phyloP scores from a whole-genome alignment of 2,888 invertebrate genomes.

The Caenorhabditis wallacei region DNA sequence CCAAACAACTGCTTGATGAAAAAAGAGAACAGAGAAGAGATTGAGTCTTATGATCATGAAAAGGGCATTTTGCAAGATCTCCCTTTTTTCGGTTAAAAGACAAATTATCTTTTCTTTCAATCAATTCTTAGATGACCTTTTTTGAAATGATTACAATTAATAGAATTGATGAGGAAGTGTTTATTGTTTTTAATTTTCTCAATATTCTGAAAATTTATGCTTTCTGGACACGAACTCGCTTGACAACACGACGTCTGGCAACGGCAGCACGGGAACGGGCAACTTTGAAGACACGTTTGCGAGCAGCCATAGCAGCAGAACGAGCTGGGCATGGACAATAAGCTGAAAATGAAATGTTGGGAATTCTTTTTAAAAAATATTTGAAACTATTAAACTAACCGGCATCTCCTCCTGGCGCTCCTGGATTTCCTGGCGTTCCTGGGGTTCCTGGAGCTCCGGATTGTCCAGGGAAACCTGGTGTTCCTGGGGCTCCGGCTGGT shows the following conservation, averaged over 20 bases:
- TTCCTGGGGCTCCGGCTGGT: constrained; percentile 52
- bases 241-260: constrained; percentile 53
- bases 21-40: constrained; percentile 12
- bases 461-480: constrained; percentile 48
- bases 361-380: too few relatives aligned
- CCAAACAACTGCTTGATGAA: constrained; percentile 44
- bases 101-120: constrained; percentile 8
- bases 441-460: constrained; percentile 47
- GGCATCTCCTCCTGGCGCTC: constrained; percentile 58
- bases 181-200: constrained; percentile 23
- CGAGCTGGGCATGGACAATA: constrained; percentile 65
- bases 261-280: constrained; percentile 37
- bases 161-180: constrained; percentile 22
- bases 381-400: constrained; percentile 17
- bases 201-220: constrained; percentile 3
- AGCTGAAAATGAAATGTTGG: constrained; percentile 37
- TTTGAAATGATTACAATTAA: not conserved
- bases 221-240: constrained; percentile 50
- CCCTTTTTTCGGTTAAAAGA: constrained; percentile 9
- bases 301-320: constrained; percentile 47
- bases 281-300: constrained; percentile 33
- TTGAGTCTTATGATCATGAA: constrained; percentile 36
- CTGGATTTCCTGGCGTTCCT: constrained; percentile 57
- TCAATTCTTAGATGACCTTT: constrained; percentile 9
- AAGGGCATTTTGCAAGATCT: constrained; percentile 30